Evolutionary conservation across 2,888 invertebrate genomes (phyloP).

Genomic region (Epirrhoe alternata): DNA sequence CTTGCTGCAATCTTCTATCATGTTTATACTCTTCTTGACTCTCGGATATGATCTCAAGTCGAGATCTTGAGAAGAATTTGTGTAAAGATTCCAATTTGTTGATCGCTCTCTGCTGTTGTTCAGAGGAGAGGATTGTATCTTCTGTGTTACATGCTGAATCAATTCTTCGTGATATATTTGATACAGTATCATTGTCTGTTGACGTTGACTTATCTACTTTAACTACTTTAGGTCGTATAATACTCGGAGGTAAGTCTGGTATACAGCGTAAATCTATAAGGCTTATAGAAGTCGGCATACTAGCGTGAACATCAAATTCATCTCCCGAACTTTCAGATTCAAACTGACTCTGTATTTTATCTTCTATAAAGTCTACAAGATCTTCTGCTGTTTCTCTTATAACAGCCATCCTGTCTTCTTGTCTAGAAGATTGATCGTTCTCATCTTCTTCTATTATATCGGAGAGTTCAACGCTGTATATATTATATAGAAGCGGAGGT

Average conservation of each 20-base stretch:
- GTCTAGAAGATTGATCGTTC: constrained; percentile 62
- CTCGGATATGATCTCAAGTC: constrained; percentile 80
- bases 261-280: constrained; percentile 75
- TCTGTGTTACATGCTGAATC: constrained; percentile 77
- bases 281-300: constrained; percentile 70
- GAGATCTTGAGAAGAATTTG: constrained; percentile 76
- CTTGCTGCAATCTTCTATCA: constrained; percentile 28
- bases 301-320: constrained; percentile 70
- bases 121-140: constrained; percentile 68
- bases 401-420: constrained; percentile 59
- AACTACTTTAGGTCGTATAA: constrained; percentile 71
- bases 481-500: constrained; percentile 62
- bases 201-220: constrained; percentile 77
- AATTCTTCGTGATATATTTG: constrained; percentile 67
- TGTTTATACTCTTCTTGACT: constrained; percentile 62
- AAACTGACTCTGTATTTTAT: constrained; percentile 62
- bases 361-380: constrained; percentile 68
- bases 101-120: constrained; percentile 69
- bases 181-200: constrained; percentile 71
- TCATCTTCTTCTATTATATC: constrained; percentile 81
- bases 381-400: constrained; percentile 67
- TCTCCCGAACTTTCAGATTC: constrained; percentile 62
- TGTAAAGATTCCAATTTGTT: constrained; percentile 77
- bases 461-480: constrained; percentile 75
- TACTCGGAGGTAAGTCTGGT: constrained; percentile 76